Base-by-base conservation (phyloP, 35 echinoderm and acorn worm genomes). In the Stichopus chloronotus region DNA sequence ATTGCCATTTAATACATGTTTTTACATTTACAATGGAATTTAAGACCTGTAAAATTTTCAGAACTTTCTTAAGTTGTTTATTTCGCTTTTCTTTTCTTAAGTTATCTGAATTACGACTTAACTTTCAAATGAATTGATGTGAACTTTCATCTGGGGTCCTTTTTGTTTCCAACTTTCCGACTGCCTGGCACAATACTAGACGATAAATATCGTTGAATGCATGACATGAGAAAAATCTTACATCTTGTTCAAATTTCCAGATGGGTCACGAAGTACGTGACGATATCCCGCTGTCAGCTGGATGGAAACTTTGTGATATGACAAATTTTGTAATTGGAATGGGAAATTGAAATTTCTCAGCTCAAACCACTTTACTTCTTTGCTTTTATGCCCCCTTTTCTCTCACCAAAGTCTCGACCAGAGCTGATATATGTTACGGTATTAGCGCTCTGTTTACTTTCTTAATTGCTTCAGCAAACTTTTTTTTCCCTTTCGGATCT, bases 181-280 rank as follows among this genome's bases (percentile, higher is more conserved):
- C 30, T 43, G 30, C 30, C 30, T 43, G 30, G 30, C 30, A 43
- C 30, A 43, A 43, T 43, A 3, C 30, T 1, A 43, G 30, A 43
- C 30, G 30, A 43, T 43, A 43, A 43, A 43, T 43, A 43, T 43
- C 30, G 30, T 43, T 43, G 30, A 43, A 43, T 3, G 30, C 30
- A 43, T 43, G 30, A 43, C 30, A 43, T 43, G 30, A 43, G 30
- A 43, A 85, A 55, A 4, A n/a, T 85, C 54, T 8, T n/a, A 58
- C 82, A 85, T 85, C 82, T 85, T 85, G 82, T 85, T 85, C 82
- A 58, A 85, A 85, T 85, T 85, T 74, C 19, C 13, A 55, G 52
- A 58, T 58, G 4, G 10, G 82, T 57, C 55, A 85, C 82, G 82
- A 58, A 4, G 30, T 58, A 59, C 55, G 14, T 56, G 55, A 19